Percentiles rank a stretch among this genome's conserved stretches.
Evolutionary conservation across 2,888 invertebrate species (phyloP).

Genomic region (Microdon myrmicae): DNA sequence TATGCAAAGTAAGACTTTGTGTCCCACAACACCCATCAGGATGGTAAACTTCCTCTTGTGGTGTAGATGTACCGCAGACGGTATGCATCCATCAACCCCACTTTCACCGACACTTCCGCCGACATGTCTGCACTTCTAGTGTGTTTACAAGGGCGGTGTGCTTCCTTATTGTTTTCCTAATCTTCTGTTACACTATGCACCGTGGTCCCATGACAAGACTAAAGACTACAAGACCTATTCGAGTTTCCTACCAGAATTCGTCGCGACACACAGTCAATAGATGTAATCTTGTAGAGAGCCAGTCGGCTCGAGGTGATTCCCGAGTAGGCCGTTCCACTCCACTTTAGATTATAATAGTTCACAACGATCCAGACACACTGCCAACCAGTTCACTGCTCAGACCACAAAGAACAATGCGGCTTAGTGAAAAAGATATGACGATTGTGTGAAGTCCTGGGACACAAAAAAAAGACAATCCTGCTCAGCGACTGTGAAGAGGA

Average conservation of each 20-base stretch:
- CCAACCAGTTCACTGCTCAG: conserved; percentile 40
- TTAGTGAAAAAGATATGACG: conserved; percentile 40
- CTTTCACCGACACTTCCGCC: conserved; percentile 30
- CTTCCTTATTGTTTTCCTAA: conserved; percentile 48
- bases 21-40: conserved; percentile 25
- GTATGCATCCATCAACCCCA: conserved; percentile 13
- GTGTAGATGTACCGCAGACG: conserved; percentile 23
- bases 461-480: conserved; percentile 42
- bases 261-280: conserved; percentile 51
- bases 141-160: conserved; percentile 39
- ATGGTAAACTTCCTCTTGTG: conserved; percentile 31
- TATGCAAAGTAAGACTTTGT: conserved; percentile 45
- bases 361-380: conserved; percentile 22
- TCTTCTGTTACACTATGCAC: conserved; percentile 45
- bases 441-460: conserved; percentile 43
- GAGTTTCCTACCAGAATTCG: conserved; percentile 29
- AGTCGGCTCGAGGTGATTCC: conserved; percentile 46
- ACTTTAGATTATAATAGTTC: conserved; percentile 47
- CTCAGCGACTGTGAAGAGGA: conserved; percentile 7
- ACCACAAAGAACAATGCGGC: conserved; percentile 43
- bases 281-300: conserved; percentile 48
- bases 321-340: conserved; percentile 40
- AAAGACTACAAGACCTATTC: conserved; percentile 18
- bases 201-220: conserved; percentile 10
- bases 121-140: conserved; percentile 34